These are phyloP conservation scores for Morelia viridis DNA, from an alignment of 2,797 vertebrate genomes.

Conservation along the genomic window DNA sequence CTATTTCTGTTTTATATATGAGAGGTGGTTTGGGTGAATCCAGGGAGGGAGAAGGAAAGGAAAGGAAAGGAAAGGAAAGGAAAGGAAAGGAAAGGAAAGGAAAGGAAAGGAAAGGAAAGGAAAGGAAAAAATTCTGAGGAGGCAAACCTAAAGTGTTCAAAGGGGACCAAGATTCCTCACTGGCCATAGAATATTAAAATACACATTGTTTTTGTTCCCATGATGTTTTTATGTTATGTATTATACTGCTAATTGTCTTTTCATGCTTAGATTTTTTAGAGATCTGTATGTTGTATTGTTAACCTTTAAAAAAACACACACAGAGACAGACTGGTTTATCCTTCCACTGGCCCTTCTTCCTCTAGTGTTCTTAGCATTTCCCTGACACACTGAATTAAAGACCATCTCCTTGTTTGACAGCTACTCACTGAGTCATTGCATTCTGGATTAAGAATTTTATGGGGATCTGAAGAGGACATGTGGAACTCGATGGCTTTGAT, in stretches of 20 bases:
- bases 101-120: not conserved
- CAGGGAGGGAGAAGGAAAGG: too few species aligned
- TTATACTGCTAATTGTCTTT: not conserved
- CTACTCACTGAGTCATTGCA: not conserved
- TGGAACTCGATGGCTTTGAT: conserved; percentile 29
- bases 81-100: not conserved
- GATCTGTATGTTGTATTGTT: not conserved
- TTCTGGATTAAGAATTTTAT: conserved; percentile 48
- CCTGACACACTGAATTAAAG: conserved; percentile 54
- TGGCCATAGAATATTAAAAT: not conserved
- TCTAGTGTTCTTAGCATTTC: conserved; percentile 49
- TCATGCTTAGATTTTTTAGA: not conserved
- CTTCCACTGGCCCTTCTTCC: conserved; percentile 25
- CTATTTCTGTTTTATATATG: not conserved
- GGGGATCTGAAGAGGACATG: conserved; percentile 24
- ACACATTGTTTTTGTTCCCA: not conserved
- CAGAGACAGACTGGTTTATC: too few species aligned
- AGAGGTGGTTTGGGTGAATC: not conserved
- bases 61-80: too few species aligned
- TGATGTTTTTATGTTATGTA: not conserved
- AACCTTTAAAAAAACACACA: not conserved
- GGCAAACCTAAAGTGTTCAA: not conserved
- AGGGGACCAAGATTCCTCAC: not conserved
- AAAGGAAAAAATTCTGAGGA: not conserved
- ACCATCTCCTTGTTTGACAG: not conserved